Evolutionary conservation across 2,888 invertebrate genomes (phyloP).

Genomic region (Rhamnusium bicolor): DNA sequence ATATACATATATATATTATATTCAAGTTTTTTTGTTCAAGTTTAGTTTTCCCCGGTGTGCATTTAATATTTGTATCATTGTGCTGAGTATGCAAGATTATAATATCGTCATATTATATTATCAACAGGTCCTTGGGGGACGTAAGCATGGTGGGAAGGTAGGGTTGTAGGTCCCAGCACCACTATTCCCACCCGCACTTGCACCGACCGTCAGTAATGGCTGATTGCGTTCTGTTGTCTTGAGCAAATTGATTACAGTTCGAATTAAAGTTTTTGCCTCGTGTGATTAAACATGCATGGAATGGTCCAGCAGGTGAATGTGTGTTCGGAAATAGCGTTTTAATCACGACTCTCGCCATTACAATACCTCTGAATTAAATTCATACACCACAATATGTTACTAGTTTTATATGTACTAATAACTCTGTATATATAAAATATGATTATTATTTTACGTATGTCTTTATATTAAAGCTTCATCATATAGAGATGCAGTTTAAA

Average conservation of each 20-base stretch:
- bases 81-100: too few relatives aligned
- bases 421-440: conserved; percentile 16
- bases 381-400: conserved; percentile 44
- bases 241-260: conserved; percentile 70
- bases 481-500: too few relatives aligned
- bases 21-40: too few relatives aligned
- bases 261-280: conserved; percentile 69
- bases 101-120: too few relatives aligned
- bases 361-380: conserved; percentile 49
- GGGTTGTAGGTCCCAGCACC: conserved; percentile 5
- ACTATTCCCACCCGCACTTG: conserved; percentile 7
- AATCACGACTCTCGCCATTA: conserved; percentile 60
- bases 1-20: too few relatives aligned
- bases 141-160: too few relatives aligned
- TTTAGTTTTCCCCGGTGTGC: too few relatives aligned
- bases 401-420: conserved; percentile 52
- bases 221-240: conserved; percentile 70
- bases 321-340: conserved; percentile 52
- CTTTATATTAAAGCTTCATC: too few relatives aligned
- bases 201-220: conserved; percentile 46
- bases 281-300: conserved; percentile 68
- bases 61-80: too few relatives aligned
- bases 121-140: too few relatives aligned
- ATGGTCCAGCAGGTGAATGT: conserved; percentile 50
- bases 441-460: neutral